Evolutionary conservation across 92 coral and sea anemone species (phyloP).

Genomic region (Heliopora coerulea): DNA sequence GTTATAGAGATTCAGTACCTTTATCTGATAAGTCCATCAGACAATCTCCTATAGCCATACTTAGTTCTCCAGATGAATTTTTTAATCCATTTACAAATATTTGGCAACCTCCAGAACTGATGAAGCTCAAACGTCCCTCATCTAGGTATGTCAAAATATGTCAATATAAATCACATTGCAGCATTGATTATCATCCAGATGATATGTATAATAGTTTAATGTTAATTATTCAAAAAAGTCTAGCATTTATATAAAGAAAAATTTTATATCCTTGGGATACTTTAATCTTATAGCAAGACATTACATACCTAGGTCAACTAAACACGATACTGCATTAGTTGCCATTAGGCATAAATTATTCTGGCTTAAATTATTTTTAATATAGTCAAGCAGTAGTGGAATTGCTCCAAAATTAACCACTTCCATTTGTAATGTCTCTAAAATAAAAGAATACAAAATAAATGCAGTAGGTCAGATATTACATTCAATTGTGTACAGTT

Average conservation of each 20-base stretch:
- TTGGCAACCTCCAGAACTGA: constrained; percentile 21
- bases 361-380: constrained; percentile 53
- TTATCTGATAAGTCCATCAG: constrained; percentile 9
- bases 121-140: constrained; percentile 25
- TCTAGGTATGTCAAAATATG: not conserved
- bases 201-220: too few species aligned
- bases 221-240: not conserved
- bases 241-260: not conserved
- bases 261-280: too few species aligned
- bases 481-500: too few species aligned
- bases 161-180: not conserved
- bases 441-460: constrained; percentile 22
- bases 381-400: constrained; percentile 70
- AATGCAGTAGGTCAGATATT: not conserved
- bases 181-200: not conserved
- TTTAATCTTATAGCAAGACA: too few species aligned
- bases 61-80: constrained; percentile 8
- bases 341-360: constrained; percentile 81
- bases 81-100: constrained; percentile 22
- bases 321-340: constrained; percentile 71
- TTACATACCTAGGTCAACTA: constrained; percentile 65
- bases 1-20: not conserved
- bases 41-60: constrained; percentile 1
- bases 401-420: constrained; percentile 76
- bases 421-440: constrained; percentile 72